Evolutionary conservation across 1,140 invertebrate species (phyloP), one percentile per base, ranked within the genome.

Genomic region (Paraescarpia echinospica): DNA sequence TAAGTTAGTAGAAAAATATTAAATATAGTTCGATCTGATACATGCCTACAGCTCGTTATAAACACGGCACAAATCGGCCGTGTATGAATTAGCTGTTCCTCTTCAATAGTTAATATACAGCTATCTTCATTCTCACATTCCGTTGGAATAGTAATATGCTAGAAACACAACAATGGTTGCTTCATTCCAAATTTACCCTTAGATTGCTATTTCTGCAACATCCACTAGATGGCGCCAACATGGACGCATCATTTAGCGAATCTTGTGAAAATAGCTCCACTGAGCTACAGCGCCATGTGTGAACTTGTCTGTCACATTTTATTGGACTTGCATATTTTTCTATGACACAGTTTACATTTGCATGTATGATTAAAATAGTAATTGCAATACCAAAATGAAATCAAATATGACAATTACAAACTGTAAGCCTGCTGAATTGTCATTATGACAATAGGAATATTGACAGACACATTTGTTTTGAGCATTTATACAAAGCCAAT

Each of bases 1-100:
- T 77, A 77, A 77, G 59, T 77, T 77, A 77, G 59, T 77, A 77
- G 59, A 77, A 77, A 77, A 77, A 77, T 77, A 77, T 77, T 77
- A 77, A 77, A 77, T 77, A 77, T 77, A 77, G 59, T 77, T 77
- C 59, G 22, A 77, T 77, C 59, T 77, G 59, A 77, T 18, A 27
- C 59, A 14, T 77, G 14, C 59, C 59, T 77, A 77, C 59, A 77
- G 9, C 59, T 18, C 59, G 22, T 77, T 77, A 77, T 77, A 77
- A 14, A 2, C 59, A 77, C 59, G 59, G 59, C 59, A 77, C 41
- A 77, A 18, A 51, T 51, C 48, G 18, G 59, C 27, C 22, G 59
- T 22, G 12, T 77, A 18, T 77, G 59, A 77, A 6, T 77, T 77
- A 77, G 14, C 59, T 27, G 59, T 77, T 77, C 22, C 59, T 27